A percentile compares a stretch with the other conserved stretches of the same genome.
Evolutionary conservation across 2,113 vertebrate species (phyloP).

Genomic region (Numenius arquata): DNA sequence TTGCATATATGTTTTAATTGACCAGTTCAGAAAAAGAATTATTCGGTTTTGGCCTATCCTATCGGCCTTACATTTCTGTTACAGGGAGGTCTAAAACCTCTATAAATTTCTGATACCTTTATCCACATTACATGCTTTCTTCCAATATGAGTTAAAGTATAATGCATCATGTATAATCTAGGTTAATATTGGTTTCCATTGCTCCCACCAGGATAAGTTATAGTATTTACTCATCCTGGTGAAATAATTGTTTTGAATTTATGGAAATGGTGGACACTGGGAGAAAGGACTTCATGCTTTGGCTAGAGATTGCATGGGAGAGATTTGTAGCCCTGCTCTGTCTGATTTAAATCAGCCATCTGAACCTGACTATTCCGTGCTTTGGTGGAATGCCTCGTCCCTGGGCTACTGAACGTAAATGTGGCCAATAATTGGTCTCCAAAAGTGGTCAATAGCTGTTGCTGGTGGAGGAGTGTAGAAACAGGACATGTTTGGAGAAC

Average conservation of each 20-base stretch:
- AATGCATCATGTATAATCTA: background rate
- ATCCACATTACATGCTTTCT: background rate
- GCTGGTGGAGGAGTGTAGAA: background rate
- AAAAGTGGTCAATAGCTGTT: background rate
- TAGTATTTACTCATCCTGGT: background rate
- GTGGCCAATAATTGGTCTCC: background rate
- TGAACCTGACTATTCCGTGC: background rate
- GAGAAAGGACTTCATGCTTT: background rate
- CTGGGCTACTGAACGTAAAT: background rate
- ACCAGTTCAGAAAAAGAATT: background rate
- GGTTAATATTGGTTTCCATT: background rate
- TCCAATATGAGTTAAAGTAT: background rate
- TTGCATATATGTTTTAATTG: conserved; percentile 40
- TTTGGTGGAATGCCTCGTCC: background rate
- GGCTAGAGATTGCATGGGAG: background rate
- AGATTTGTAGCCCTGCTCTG: background rate
- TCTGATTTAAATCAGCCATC: background rate
- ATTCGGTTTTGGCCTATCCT: background rate
- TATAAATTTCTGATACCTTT: conserved; percentile 21
- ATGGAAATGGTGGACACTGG: background rate
- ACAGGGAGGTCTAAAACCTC: background rate
- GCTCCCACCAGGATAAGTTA: background rate
- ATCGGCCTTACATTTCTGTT: background rate
- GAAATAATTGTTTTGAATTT: background rate
- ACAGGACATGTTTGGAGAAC: background rate